Conservation (phyloP, 2,113 vertebrate species). For the Chionodraco myersi region DNA sequence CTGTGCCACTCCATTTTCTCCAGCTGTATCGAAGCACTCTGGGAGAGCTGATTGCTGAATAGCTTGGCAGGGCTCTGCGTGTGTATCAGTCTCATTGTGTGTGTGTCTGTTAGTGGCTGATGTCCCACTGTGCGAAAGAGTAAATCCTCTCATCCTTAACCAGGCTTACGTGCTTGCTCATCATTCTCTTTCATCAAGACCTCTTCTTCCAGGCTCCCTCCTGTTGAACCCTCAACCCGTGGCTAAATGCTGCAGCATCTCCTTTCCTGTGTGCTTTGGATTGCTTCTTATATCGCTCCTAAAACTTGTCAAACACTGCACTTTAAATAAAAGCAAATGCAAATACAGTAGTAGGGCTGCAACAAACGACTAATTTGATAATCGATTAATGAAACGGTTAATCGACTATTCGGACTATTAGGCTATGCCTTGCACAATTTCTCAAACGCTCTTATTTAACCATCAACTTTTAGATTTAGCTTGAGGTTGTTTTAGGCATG, state of each 20-base stretch:
- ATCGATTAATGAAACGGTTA: too few species aligned
- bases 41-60: slow-evolving; percentile 63
- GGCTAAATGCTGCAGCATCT: slow-evolving; percentile 41
- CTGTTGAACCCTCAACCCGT: slow-evolving; percentile 52
- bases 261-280: slow-evolving; percentile 8
- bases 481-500: too few species aligned
- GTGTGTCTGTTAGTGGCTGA: slow-evolving; percentile 49
- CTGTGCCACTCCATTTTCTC: slow-evolving; percentile 66
- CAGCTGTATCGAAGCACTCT: slow-evolving; percentile 59
- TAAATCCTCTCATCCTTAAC: slow-evolving; percentile 72
- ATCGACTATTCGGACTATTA: too few species aligned
- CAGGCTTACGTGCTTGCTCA: slow-evolving; percentile 59
- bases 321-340: background rate
- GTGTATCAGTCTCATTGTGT: slow-evolving; percentile 40
- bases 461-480: too few species aligned
- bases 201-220: slow-evolving; percentile 49
- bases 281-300: slow-evolving; percentile 16
- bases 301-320: slow-evolving; percentile 17
- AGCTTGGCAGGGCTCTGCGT: slow-evolving; percentile 42
- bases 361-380: too few species aligned
- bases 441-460: too few species aligned
- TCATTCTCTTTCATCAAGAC: slow-evolving; percentile 70
- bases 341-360: background rate
- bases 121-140: slow-evolving; percentile 54
- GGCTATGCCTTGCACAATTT: too few species aligned